Conservation (phyloP, 1,140 invertebrate genomes). For the Hylaeus anthracinus region DNA sequence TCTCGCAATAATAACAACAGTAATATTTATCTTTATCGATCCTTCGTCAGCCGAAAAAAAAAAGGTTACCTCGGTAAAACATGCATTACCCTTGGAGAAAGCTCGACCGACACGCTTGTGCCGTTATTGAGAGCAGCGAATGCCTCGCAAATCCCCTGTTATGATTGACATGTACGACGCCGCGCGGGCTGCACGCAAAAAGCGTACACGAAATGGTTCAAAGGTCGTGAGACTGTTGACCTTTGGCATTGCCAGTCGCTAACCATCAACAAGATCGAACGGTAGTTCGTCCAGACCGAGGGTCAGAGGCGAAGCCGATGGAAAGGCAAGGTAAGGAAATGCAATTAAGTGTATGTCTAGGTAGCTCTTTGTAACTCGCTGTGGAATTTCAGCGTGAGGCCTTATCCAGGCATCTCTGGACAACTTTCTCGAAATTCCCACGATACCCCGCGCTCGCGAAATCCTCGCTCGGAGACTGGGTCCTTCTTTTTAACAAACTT, state of each 20-base stretch:
- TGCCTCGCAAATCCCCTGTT: slow-evolving; percentile 40
- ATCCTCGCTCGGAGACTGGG: background rate
- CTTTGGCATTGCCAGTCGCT: slow-evolving; percentile 60
- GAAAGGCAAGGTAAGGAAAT: slow-evolving; percentile 59
- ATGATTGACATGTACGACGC: slow-evolving; percentile 46
- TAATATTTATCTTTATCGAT: slow-evolving; percentile 14
- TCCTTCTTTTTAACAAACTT: too few species aligned
- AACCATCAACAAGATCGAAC: slow-evolving; percentile 61
- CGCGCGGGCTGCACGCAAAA: slow-evolving; percentile 48
- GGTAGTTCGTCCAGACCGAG: slow-evolving; percentile 46
- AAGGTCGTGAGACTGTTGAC: slow-evolving; percentile 65
- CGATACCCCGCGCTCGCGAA: background rate
- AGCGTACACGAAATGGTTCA: slow-evolving; percentile 63
- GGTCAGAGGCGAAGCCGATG: slow-evolving; percentile 56
- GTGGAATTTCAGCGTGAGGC: slow-evolving; percentile 20
- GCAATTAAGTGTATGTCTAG: slow-evolving; percentile 63
- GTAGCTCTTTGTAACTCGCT: slow-evolving; percentile 7
- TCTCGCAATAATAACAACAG: too few species aligned
- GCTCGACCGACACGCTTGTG: slow-evolving; percentile 17
- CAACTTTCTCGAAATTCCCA: slow-evolving; percentile 35
- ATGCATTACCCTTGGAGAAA: slow-evolving; percentile 15
- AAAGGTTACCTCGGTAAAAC: background rate
- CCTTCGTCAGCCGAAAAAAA: background rate
- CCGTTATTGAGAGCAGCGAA: slow-evolving; percentile 42
- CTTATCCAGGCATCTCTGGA: slow-evolving; percentile 21